phyloP scores from a whole-genome alignment of 1,140 invertebrate species.

The Hydropsyche tenuis region DNA sequence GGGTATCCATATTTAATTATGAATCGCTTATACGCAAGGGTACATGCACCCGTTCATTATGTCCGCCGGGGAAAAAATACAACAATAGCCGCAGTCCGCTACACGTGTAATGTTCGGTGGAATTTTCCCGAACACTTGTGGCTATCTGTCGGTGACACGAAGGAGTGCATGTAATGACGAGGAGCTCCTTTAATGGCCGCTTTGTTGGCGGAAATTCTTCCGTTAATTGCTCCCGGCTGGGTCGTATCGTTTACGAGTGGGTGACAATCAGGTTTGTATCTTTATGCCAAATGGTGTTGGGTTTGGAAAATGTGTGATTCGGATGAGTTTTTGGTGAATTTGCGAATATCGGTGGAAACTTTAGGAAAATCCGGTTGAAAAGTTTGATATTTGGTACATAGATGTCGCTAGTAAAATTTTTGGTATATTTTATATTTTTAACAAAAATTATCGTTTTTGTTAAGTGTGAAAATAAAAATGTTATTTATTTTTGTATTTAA shows the following conservation, averaged over 20 bases:
- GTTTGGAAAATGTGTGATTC: too few species aligned
- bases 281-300: too few species aligned
- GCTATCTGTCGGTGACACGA: conserved; percentile 2
- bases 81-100: not conserved
- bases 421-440: too few species aligned
- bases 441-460: too few species aligned
- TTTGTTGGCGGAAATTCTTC: not conserved
- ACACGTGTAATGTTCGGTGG: not conserved
- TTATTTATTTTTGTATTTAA: too few species aligned
- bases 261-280: too few species aligned
- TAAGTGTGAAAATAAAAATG: too few species aligned
- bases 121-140: not conserved
- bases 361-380: not conserved
- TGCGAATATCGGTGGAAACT: conserved; percentile 1
- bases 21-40: not conserved
- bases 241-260: too few species aligned
- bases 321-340: too few species aligned
- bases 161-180: conserved; percentile 9
- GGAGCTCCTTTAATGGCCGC: conserved; percentile 5
- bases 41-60: too few species aligned
- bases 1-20: conserved; percentile 22
- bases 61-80: not conserved
- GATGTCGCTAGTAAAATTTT: conserved; percentile 7
- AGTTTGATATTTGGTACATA: not conserved
- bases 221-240: conserved; percentile 6